Conservation (phyloP, 1,140 invertebrate species). For the Apis mellifera region Amel_HAv3.1 CM009939.2:11081501-11082000, state of each 20-base stretch:
- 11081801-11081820: constrained; percentile 59
- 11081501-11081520: background rate
- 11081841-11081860: constrained; percentile 76
- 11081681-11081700: constrained; percentile 38
- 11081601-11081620: constrained; percentile 58
- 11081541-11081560: background rate
- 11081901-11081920: constrained; percentile 66
- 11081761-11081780: constrained; percentile 26
- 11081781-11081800: constrained; percentile 57
- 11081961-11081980: constrained; percentile 76
- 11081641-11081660: constrained; percentile 54
- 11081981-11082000: constrained; percentile 58
- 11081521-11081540: too few species aligned
- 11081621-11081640: constrained; percentile 72
- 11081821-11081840: constrained; percentile 79
- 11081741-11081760: constrained; percentile 16
- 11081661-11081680: constrained; percentile 28
- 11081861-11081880: constrained; percentile 79
- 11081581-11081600: background rate
- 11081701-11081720: constrained; percentile 34
- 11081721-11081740: constrained; percentile 32
- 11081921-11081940: constrained; percentile 77
- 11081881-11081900: constrained; percentile 69
- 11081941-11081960: constrained; percentile 75
- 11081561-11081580: background rate